Base-by-base conservation (phyloP, 2,888 invertebrate species). In the Polyommatus iphigenia region DNA sequence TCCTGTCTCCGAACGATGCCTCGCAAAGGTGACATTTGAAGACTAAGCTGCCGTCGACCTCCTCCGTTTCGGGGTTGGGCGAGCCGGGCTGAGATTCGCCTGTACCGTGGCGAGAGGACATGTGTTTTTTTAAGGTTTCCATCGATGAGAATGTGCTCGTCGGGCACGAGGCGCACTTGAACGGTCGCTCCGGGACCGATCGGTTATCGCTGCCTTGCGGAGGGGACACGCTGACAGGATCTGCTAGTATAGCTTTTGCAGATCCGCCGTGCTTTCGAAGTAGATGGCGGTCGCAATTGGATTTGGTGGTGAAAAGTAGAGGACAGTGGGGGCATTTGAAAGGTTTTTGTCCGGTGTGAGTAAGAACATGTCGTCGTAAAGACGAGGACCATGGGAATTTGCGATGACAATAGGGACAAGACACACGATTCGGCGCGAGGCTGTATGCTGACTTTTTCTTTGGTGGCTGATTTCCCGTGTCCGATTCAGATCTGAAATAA, bases 361-460 rank as follows among this genome's bases (percentile, higher is more conserved):
- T 99, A 7, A 98, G 92, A 59, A 99, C 97, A 89, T 99, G 99
- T 13, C 99, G 96, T n/a, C 98, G 96, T 41, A 99, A 94, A 0
- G 99, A 99, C 46, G 98, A 99, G 0, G 98, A 97, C 99, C 99
- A 99, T 0, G 99, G 99, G 90, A 99, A 99, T 87, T 98, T 98
- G 67, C 99, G 95, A 84, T 97, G 96, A 90, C 99, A 99, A 86
- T 98, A 98, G 0, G 98, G 98, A 85, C 99, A 99, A 76, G 97
- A 96, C 0, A 99, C 98, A 36, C 99, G 96, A 89, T 99, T 99
- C 0, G 99, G 99, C 0, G 99, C 99, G 85, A 98, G 95, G 76
- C 98, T 98, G 89, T 99, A 99, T 0, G 99, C 99, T 18, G 98
- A 99, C 85, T 98, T 97, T 90, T 98, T 98, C 90, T 98, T 98